Evolutionary conservation across 1,140 invertebrate genomes (phyloP), one percentile per base, ranked within the genome.

Genomic region (Cotesia typhae): DNA sequence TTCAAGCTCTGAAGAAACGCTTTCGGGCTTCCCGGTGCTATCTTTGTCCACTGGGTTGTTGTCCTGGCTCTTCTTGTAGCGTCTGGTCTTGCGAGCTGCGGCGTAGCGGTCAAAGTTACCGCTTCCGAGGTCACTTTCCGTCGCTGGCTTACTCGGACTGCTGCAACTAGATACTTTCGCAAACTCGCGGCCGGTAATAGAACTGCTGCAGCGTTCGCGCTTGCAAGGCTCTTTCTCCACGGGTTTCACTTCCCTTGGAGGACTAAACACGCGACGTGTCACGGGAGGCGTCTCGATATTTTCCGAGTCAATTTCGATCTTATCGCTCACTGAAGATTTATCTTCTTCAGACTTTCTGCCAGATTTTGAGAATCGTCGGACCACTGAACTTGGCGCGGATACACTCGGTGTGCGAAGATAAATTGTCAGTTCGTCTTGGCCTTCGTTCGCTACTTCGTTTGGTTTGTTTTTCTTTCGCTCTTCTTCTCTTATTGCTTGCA

Each of bases 281-380:
- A 91, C 92, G 1, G 94, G 94, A 4, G 95, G 94, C 4, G 95
- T 96, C 88, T 96, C 94, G 14, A 96, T 94, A 76, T 96, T 96
- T 75, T 96, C 95, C 3, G 94, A 94, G 82, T 96, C 95, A 9
- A 96, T 95, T 80, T 96, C 94, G 35, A 94, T 91, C 79, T 92
- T 93, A 77, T 94, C 93, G 75, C 87, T 85, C 75, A 90, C 82
- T 77, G 28, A 28, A 2, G 28, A 28, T 28, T 84, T 78, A 80
- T 91, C 83, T 17, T 84, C 76, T 0, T 81, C 80, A 72, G 66
- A 60, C 77, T 84, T 79, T 76, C 74, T 77, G 74, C 82, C 38
- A 2, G 78, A 59, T 17, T 83, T 84, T 0, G 82, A 79, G 4
- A 82, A 75, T 67, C 80, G 78, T 2, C 85, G 78, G 3, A 76